These are phyloP conservation scores for Mnemiopsis leidyi DNA, from an alignment of 37 sponge, comb jelly and placozoan species.

Conservation along the genomic window DNA sequence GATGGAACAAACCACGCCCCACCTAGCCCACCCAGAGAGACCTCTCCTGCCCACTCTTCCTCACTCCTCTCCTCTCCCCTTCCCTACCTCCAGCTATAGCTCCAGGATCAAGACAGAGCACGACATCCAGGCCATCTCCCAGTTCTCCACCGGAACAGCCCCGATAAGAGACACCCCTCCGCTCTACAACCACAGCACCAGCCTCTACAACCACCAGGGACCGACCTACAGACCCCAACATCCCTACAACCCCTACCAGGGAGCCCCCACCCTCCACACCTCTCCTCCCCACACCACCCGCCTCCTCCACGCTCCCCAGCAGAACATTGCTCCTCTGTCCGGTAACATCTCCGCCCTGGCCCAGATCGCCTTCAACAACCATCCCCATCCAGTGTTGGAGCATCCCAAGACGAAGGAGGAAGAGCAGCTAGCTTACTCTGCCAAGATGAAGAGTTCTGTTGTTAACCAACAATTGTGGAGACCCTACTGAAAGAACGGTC, in stretches of 20 bases:
- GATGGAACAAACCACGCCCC: slow-evolving; percentile 5
- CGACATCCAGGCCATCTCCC: not conserved
- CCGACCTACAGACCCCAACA: not conserved
- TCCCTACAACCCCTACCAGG: slow-evolving; percentile 45
- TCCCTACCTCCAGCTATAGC: not conserved
- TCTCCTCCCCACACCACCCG: not conserved
- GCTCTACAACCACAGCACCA: not conserved
- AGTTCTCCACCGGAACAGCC: not conserved
- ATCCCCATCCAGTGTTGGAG: not conserved
- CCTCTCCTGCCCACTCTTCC: not conserved
- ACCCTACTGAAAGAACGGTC: slow-evolving; percentile 56
- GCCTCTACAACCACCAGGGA: not conserved
- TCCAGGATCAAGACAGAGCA: slow-evolving; percentile 3
- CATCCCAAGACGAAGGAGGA: not conserved
- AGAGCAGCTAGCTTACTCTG: not conserved
- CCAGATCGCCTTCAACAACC: slow-evolving; percentile 2
- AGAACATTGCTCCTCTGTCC: not conserved
- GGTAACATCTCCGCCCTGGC: slow-evolving; percentile 14
- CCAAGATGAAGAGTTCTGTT: slow-evolving; percentile 31
- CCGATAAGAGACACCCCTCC: not conserved
- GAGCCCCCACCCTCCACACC: not conserved
- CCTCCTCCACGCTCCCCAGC: not conserved
- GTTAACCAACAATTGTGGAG: slow-evolving; percentile 9
- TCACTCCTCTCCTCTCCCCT: slow-evolving; percentile 11
- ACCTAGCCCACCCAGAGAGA: not conserved